Base-by-base conservation (phyloP, 2,888 invertebrate species). In the Oligia strigilis region DNA sequence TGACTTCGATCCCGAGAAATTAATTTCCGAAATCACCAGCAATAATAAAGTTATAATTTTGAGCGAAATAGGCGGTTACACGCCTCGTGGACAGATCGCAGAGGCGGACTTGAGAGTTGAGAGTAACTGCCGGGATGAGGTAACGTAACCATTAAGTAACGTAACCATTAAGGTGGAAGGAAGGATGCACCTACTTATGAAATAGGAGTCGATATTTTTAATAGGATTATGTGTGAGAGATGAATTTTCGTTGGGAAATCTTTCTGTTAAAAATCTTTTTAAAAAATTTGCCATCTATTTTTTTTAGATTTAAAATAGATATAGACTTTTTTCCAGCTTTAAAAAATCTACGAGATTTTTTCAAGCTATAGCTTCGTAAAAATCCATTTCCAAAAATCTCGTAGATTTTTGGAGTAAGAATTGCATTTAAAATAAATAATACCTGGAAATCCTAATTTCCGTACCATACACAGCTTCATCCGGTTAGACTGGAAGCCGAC, bases 41-140 rank as follows among this genome's bases (percentile, higher is more conserved):
- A 93, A 95, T 96, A 96, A 96, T 95, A 95, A 97, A 96, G 95
- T 95, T 94, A 96, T 97, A 96, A 97, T 96, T 97, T 95, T 94
- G 90, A 92, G 92, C 92, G 91, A 94, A 96, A 95, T 95, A 93
- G 92, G 85, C 85, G 88, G 89, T 94, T 94, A 94, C 94, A 93
- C 93, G 91, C 88, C 90, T 92, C 88, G 92, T 91, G 91, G 92
- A 92, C 94, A 93, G 92, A 90, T 77, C 86, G 71, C 93, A 93
- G 96, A 86, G 91, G 80, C 89, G 95, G 77, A 94, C 83, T 95
- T 76, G 60, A 85, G 65, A 29, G 29, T 49, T 76, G 62, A 85
- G 65, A 29, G 29, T 49, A 58, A 67, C 73, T 65, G 82, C 23
- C 52, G 62, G n/a, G 72, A 13, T 64, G 29, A 40, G 43, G 72